Evolutionary conservation across 1,140 invertebrate genomes (phyloP), one percentile per base, ranked within the genome.

Genomic region (Chrysoperla carnea): DNA sequence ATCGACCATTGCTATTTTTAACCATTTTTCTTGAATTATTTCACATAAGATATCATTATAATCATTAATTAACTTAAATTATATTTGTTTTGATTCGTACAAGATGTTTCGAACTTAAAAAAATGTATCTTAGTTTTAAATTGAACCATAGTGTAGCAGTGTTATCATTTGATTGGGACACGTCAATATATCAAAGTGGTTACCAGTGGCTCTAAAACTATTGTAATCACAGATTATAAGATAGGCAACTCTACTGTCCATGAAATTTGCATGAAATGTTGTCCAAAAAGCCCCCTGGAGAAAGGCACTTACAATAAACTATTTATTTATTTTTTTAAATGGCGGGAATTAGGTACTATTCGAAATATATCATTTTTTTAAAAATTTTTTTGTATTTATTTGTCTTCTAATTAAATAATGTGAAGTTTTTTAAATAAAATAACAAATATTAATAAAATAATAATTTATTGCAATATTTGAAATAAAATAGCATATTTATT

Each of bases 1-100:
- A 72, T 50, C 66, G 68, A 44, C 64, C 17, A 23, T 23, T 23
- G 2, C 5, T 23, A 23, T 23, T 23, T 23, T 23, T 23, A 23
- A 23, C 17, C 17, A 23, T 23, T 23, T 48, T 57, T 70, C 67
- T 13, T 49, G 54, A 12, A 54, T 43, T 55, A 59, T 56, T 39
- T 44, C 51, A 5, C 2, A 5, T 23, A 44, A n/a, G n/a, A 29
- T 42, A 14, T 17, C 8, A n/a, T n/a, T 39, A 7, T 23, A 13
- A 4, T 27, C 9, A 29, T 41, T 13, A 28, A n/a, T 31, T 40
- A 28, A 6, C 11, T 11, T 29, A 8, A 8, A 6, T 12, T 11
- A 29, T 41, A 8, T 41, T 28, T 29, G 31, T 33, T 33, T 33
- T 33, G 6, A 11, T 4, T 6, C 31, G n/a, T 11, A 6, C 8